Base-by-base conservation (phyloP, 2,113 vertebrate genomes). In the Channa argus region DNA sequence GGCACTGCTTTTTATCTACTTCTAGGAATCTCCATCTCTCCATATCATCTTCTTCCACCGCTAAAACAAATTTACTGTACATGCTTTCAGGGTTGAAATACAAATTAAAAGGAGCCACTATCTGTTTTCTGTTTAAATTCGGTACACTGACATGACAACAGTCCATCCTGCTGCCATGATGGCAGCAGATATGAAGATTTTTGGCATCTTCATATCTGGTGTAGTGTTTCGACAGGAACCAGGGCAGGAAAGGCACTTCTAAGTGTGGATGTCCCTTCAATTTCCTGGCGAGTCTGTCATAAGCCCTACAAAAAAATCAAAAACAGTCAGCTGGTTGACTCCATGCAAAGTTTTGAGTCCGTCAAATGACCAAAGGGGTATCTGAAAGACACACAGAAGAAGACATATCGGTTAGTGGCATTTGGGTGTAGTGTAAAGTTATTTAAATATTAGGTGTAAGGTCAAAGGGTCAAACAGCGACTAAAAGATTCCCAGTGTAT, bases 171-270 rank as follows among this genome's bases (percentile, higher is more conserved):
- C 64, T 71, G 67, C 54, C 12, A 34, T 56, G 44, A 67, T 44
- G 39, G 65, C 47, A 59, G 69, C 43, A 0, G 33, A 66, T 70
- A 24, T 24, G 24, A 24, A 24, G 24, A 24, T 24, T 24, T 24
- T 60, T 73, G 47, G 58, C 75, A 33, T 73, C 38, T 41, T 78
- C 56, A 74, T 82, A 79, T 89, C 79, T 89, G 84, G 76, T 85
- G 71, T 75, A 63, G 54, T 71, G 74, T 81, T 75, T 46, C 37
- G 59, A 80, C 65, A 76, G 84, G 79, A 89, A 80, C 65, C 49
- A 71, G 53, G 77, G 60, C 71, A 70, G 62, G 79, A 85, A 88
- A 91, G 86, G 88, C 90, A 92, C 89, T 89, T 88, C 67, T 77
- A 83, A 89, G 76, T 77, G 72, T 86, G 82, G 85, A 84, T 79